Percentiles rank a stretch among this genome's conserved stretches.
Evolutionary conservation across 2,113 vertebrate genomes (phyloP).

Genomic region (Columba livia): DNA sequence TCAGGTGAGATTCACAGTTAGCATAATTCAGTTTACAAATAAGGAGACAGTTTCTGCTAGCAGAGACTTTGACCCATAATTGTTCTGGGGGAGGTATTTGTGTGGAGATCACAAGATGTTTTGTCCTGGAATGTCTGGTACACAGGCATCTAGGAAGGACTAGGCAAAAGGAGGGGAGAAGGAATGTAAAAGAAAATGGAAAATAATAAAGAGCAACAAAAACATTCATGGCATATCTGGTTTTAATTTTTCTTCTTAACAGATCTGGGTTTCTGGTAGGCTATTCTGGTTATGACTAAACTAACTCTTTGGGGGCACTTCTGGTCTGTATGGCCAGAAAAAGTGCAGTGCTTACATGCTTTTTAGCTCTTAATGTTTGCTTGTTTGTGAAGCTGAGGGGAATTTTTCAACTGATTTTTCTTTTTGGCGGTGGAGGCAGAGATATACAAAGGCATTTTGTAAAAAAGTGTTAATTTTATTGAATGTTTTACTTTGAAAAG

Average conservation of each 20-base stretch:
- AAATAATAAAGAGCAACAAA: constrained; percentile 55
- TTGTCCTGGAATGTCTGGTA: constrained; percentile 54
- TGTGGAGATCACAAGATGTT: constrained; percentile 2
- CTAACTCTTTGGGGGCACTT: not conserved
- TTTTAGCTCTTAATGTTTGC: not conserved
- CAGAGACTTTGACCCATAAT: not conserved
- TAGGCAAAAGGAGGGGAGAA: constrained; percentile 32
- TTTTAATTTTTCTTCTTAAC: constrained; percentile 55
- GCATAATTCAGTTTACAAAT: not conserved
- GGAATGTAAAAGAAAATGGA: constrained; percentile 43
- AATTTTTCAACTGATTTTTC: not conserved
- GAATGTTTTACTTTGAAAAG: not conserved
- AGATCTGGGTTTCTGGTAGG: constrained; percentile 42
- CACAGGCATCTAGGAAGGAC: constrained; percentile 36
- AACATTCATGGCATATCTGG: constrained; percentile 39
- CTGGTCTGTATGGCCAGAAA: not conserved
- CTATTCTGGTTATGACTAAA: constrained; percentile 50
- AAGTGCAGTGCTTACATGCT: not conserved
- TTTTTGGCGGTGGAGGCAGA: accelerated
- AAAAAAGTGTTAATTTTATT: not conserved
- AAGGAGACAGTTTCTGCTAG: not conserved
- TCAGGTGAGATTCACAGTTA: not conserved
- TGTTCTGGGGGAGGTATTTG: not conserved
- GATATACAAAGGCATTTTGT: not conserved
- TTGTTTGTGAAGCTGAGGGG: not conserved